Base-by-base conservation (phyloP, 2,797 vertebrate species). In the Oreochromis mossambicus region DNA sequence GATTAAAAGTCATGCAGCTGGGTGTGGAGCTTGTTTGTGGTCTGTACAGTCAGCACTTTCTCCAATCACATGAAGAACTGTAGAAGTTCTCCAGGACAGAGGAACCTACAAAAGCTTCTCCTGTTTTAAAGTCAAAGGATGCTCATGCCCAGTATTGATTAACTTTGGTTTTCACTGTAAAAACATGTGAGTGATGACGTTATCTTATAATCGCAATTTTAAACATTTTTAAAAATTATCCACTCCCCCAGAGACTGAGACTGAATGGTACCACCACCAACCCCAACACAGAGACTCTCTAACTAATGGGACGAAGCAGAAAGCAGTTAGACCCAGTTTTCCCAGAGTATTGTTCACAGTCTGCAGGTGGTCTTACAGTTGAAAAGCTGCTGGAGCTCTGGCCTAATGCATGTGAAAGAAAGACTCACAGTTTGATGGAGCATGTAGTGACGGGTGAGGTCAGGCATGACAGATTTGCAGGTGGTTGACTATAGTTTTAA, bases 291-390 rank as follows among this genome's bases (percentile, higher is more conserved):
- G 21, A 79, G 21, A 21, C 78, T 11, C 34, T 46, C 91, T 77
- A 15, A n/a, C 29, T 79, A 82, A 68, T 77, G 88, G 66, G 55
- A 91, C 87, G 91, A 87, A 79, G 86, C 36, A 8, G 7, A 8
- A 46, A 73, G 79, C 90, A 70, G 91, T 87, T 90, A 77, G 89
- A 76, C 84, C 66, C 84, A 63, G 78, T 87, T 87, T 21, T 81
- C 19, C n/a, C 50, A 34, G 77, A 34, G 58, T 66, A 91, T 94
- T 94, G 91, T 93, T 85, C 19, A 6, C 50, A n/a, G 48, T 63
- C 91, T 75, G 84, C 92, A 84, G 92, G 89, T 84, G 91, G 89
- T 90, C 89, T 68, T 77, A 86, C 80, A 84, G 83, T 84, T 85
- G 56, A 8, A 80, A 82, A 86, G 83, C 88, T 63, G 68, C 61